Evolutionary conservation across 2,888 invertebrate genomes (phyloP).

Genomic region (Acronicta leporina): DNA sequence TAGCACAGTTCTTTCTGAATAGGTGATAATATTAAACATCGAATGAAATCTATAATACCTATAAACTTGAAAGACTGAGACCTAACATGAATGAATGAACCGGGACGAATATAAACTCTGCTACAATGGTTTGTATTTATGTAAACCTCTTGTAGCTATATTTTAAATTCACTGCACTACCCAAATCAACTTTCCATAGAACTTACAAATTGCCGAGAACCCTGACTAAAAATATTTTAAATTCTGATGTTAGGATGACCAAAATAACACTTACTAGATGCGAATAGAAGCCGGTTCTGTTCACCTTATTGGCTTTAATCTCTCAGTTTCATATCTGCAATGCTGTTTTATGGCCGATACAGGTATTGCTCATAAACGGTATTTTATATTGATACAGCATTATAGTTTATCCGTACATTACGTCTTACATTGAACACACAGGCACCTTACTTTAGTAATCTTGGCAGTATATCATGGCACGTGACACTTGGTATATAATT

Average conservation of each 20-base stretch:
- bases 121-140: too few relatives aligned
- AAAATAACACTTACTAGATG: slow-evolving; percentile 5
- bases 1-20: too few relatives aligned
- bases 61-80: too few relatives aligned
- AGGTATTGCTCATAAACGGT: slow-evolving; percentile 40
- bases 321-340: slow-evolving; percentile 15
- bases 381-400: slow-evolving; percentile 56
- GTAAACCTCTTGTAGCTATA: too few relatives aligned
- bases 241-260: not conserved
- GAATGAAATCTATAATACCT: too few relatives aligned
- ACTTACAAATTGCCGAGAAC: too few relatives aligned
- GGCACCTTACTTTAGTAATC: slow-evolving; percentile 81
- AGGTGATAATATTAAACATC: too few relatives aligned
- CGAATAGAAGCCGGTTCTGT: slow-evolving; percentile 22
- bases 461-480: slow-evolving; percentile 86
- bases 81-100: too few relatives aligned
- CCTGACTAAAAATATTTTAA: too few relatives aligned
- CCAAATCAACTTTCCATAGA: too few relatives aligned
- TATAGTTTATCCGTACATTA: slow-evolving; percentile 68
- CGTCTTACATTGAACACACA: slow-evolving; percentile 83
- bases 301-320: slow-evolving; percentile 15
- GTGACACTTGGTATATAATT: slow-evolving; percentile 61
- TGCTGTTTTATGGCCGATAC: slow-evolving; percentile 37
- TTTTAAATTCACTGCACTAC: too few relatives aligned
- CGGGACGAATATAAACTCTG: too few relatives aligned